Conservation (phyloP, 2,888 invertebrate genomes). For the Brassicogethes aeneus region DNA sequence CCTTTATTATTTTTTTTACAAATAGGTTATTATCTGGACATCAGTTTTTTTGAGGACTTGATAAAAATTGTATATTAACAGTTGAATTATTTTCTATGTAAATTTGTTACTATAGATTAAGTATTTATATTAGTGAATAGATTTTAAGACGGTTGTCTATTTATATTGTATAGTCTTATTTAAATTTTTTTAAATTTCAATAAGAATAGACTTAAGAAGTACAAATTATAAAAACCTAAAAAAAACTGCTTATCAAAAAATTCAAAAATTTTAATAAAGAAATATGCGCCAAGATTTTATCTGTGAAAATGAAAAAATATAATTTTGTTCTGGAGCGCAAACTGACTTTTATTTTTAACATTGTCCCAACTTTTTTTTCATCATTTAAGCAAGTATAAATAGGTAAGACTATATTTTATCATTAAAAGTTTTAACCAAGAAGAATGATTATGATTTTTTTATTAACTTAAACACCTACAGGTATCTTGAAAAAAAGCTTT, state of each 20-base stretch:
- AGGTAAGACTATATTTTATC: too few species aligned
- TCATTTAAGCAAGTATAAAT: too few species aligned
- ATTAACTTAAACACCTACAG: too few species aligned
- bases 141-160: slow-evolving; percentile 33
- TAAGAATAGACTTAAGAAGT: slow-evolving; percentile 37
- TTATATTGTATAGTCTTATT: slow-evolving; percentile 35
- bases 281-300: slow-evolving; percentile 31
- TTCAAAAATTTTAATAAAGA: slow-evolving; percentile 27
- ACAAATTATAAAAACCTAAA: slow-evolving; percentile 35
- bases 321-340: not conserved
- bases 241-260: slow-evolving; percentile 30
- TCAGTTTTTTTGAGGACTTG: not conserved
- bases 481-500: too few species aligned
- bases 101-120: slow-evolving; percentile 30
- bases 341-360: not conserved
- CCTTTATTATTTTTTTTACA: too few species aligned
- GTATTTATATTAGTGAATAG: slow-evolving; percentile 37
- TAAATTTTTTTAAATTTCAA: slow-evolving; percentile 34
- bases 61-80: not conserved
- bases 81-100: slow-evolving; percentile 19
- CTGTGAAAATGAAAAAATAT: not conserved
- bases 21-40: too few species aligned
- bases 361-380: too few species aligned
- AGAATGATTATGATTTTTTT: too few species aligned
- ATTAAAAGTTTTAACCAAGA: too few species aligned